Percentiles rank a stretch among this genome's conserved stretches.
Evolutionary conservation across 1,140 invertebrate species (phyloP).

Genomic region (Orchestia grillus): DNA sequence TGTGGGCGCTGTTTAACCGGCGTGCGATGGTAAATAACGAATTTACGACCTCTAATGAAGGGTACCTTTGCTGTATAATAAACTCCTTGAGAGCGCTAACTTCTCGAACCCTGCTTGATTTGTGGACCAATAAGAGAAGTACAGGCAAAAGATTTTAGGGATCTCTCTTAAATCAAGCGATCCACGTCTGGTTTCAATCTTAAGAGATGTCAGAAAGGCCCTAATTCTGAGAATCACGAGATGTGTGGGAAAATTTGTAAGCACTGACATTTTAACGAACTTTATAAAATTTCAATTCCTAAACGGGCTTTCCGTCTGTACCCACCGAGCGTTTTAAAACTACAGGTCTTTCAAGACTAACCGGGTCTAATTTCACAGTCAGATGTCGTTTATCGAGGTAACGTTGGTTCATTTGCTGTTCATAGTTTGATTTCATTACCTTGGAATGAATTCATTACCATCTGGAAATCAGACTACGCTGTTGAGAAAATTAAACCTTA

Average conservation of each 20-base stretch:
- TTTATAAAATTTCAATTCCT: neutral
- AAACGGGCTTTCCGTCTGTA: neutral
- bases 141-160: neutral
- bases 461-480: neutral
- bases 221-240: neutral
- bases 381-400: neutral
- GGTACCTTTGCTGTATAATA: constrained; percentile 52
- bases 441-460: neutral
- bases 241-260: neutral
- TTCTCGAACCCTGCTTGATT: constrained; percentile 1
- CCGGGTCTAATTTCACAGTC: neutral
- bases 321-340: neutral
- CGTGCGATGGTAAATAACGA: constrained; percentile 45
- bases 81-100: constrained; percentile 17
- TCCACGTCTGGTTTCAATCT: neutral
- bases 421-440: neutral
- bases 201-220: neutral
- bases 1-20: neutral
- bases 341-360: neutral
- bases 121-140: constrained; percentile 29
- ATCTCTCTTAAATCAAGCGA: neutral
- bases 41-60: constrained; percentile 52
- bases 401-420: neutral
- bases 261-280: neutral
- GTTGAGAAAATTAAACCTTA: neutral